Conservation (phyloP, 1,140 invertebrate species). For the Vollenhovia emeryi region DNA sequence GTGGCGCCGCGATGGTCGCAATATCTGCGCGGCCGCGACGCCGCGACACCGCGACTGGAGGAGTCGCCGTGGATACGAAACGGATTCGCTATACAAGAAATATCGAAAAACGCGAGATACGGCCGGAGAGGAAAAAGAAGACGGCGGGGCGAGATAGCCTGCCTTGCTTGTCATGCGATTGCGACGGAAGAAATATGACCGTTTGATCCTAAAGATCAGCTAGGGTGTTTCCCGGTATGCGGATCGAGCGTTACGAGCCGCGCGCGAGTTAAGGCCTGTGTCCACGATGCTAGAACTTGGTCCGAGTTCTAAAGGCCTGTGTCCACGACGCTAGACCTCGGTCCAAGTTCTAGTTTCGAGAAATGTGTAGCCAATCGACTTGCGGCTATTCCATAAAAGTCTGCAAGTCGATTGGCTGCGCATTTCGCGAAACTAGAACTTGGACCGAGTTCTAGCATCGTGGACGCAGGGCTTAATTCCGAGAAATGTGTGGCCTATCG, state of each 20-base stretch:
- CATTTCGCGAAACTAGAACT: too few species aligned
- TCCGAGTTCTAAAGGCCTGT: too few species aligned
- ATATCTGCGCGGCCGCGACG: constrained; percentile 19
- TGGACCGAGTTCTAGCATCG: too few species aligned
- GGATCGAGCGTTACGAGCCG: neutral
- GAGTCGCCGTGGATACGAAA: neutral
- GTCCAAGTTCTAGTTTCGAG: too few species aligned
- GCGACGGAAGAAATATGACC: constrained; percentile 13
- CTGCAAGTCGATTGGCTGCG: too few species aligned
- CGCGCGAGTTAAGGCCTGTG: too few species aligned
- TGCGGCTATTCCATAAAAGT: too few species aligned
- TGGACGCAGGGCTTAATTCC: too few species aligned
- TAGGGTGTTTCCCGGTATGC: neutral
- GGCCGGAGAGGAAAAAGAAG: neutral
- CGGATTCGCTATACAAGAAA: neutral
- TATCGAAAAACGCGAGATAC: neutral
- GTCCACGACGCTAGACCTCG: too few species aligned
- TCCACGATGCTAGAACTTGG: too few species aligned
- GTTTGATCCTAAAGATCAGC: neutral
- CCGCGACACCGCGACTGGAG: neutral
- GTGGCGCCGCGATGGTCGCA: constrained; percentile 22
- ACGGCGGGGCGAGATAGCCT: neutral
- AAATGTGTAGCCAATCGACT: too few species aligned
- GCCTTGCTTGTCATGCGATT: constrained; percentile 3
- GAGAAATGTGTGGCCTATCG: too few species aligned